phyloP scores from a whole-genome alignment of 2,797 vertebrate genomes.

The Corythornis leucogaster region DNA sequence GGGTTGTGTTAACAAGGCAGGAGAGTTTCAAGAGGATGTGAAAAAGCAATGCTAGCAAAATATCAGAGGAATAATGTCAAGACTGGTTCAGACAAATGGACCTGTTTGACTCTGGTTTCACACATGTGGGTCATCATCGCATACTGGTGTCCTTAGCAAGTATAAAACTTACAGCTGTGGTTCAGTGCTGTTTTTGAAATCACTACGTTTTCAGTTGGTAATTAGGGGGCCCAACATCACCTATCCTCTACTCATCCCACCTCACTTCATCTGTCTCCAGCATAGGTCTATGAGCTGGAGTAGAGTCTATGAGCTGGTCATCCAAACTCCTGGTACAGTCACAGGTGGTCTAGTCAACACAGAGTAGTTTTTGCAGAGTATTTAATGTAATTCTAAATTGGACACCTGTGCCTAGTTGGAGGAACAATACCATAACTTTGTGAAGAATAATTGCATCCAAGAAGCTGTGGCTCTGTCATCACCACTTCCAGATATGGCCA shows the following conservation, averaged over 20 bases:
- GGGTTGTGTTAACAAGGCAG: background rate
- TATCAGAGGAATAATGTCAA: background rate
- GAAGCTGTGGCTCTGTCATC: background rate
- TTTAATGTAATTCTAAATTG: background rate
- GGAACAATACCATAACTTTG: background rate
- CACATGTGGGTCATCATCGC: accelerated
- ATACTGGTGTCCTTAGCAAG: background rate
- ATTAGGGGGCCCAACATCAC: background rate
- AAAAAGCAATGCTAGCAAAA: background rate
- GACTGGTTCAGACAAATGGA: background rate
- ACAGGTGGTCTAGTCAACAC: background rate
- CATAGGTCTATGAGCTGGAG: background rate
- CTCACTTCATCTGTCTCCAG: background rate
- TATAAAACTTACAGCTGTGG: background rate
- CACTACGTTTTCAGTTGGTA: background rate
- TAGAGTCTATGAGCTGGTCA: background rate
- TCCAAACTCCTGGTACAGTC: background rate
- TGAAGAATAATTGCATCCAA: background rate
- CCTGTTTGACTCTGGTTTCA: background rate
- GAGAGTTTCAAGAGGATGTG: background rate
- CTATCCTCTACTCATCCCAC: background rate
- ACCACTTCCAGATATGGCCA: background rate
- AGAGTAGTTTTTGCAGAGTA: background rate
- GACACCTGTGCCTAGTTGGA: background rate
- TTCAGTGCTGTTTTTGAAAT: background rate